A percentile compares a stretch with the other conserved stretches of the same genome.
Evolutionary conservation across 2,888 invertebrate species (phyloP).

Genomic region (Scaptodrosophila latifasciaeformis): DNA sequence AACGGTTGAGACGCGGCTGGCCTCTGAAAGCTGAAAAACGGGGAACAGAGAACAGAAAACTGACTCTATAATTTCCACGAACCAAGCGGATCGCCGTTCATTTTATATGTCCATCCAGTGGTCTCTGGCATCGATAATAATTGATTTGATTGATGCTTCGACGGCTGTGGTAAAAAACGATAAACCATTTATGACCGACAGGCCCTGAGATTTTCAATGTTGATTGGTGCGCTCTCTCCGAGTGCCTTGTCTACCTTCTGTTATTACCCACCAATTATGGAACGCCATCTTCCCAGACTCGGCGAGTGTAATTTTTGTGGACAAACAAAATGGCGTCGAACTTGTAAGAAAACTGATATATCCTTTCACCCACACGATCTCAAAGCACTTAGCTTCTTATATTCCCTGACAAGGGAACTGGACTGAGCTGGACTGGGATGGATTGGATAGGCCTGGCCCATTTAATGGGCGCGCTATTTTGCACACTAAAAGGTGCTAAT

Average conservation of each 20-base stretch:
- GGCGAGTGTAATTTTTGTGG: constrained; percentile 3
- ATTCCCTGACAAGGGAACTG: too few species aligned
- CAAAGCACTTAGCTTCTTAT: too few species aligned
- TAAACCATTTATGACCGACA: background rate
- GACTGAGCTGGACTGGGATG: too few species aligned
- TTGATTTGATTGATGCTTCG: constrained; percentile 74
- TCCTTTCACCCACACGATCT: too few species aligned
- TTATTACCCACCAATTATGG: constrained; percentile 28
- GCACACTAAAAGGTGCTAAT: constrained; percentile 72
- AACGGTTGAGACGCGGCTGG: constrained; percentile 37
- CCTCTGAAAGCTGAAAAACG: background rate
- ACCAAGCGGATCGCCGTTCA: constrained; percentile 48
- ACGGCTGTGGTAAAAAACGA: constrained; percentile 29
- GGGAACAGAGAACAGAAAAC: constrained; percentile 1
- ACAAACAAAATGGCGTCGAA: constrained; percentile 23
- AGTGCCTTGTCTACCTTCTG: constrained; percentile 2
- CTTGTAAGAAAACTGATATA: too few species aligned
- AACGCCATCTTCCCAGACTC: background rate
- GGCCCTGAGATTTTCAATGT: constrained; percentile 27
- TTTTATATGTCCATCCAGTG: constrained; percentile 20
- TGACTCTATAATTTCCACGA: constrained; percentile 55
- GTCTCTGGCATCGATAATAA: constrained; percentile 67
- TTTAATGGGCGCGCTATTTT: constrained; percentile 59
- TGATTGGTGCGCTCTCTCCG: constrained; percentile 45
- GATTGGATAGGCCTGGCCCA: constrained; percentile 11